Percentiles rank a stretch among this genome's conserved stretches.
Conservation (phyloP, 2,888 invertebrate genomes). For the Halictus quadricinctus region DNA sequence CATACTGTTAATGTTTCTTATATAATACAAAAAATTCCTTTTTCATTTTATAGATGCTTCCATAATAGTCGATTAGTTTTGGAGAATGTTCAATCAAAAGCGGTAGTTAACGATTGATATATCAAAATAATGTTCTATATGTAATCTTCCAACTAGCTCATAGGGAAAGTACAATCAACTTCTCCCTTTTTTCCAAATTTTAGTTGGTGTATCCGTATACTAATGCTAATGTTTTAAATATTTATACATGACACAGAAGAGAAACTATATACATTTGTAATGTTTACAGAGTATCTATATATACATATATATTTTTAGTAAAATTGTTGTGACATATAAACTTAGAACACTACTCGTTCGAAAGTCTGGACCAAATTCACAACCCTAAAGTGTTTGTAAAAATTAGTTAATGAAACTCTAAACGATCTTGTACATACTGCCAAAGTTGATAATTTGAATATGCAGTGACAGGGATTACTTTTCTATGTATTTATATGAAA, state of each 20-base stretch:
- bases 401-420: constrained; percentile 22
- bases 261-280: constrained; percentile 31
- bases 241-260: constrained; percentile 27
- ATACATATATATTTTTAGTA: constrained; percentile 61
- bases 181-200: background rate
- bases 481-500: constrained; percentile 57
- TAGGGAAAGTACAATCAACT: background rate
- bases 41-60: constrained; percentile 43
- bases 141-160: constrained; percentile 30
- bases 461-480: constrained; percentile 42
- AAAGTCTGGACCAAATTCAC: constrained; percentile 53
- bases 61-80: constrained; percentile 16
- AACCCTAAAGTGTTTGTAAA: constrained; percentile 37
- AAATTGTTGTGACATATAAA: constrained; percentile 34
- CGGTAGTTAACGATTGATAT: background rate
- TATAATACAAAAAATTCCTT: constrained; percentile 16
- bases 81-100: constrained; percentile 18
- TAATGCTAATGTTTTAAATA: constrained; percentile 17
- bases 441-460: constrained; percentile 44
- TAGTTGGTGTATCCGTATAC: background rate
- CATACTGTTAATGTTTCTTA: background rate
- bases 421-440: constrained; percentile 56
- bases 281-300: constrained; percentile 31
- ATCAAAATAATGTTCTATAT: constrained; percentile 16
- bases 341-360: constrained; percentile 42